phyloP scores from a whole-genome alignment of 2,797 vertebrate genomes.

The Strix occidentalis region DNA sequence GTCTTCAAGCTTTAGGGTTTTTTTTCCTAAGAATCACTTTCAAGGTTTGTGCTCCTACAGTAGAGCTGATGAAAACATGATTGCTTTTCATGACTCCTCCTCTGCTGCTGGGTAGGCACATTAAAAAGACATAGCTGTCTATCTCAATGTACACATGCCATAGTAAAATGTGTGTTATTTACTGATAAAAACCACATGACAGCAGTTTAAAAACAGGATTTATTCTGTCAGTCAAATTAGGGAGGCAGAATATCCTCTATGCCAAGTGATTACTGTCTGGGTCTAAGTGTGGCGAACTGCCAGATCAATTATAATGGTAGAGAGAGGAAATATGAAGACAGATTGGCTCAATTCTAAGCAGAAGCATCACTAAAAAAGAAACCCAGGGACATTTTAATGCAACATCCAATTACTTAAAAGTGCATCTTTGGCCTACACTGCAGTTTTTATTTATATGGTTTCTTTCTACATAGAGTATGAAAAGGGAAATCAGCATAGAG shows the following conservation, averaged over 20 bases:
- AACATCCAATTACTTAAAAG: conserved; percentile 68
- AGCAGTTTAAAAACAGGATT: conserved; percentile 66
- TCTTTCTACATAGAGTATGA: background rate
- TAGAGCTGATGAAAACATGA: conserved; percentile 23
- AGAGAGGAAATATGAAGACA: conserved; percentile 77
- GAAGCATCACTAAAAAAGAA: conserved; percentile 69
- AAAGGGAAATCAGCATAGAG: background rate
- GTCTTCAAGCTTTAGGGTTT: background rate
- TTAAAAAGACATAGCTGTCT: conserved; percentile 64
- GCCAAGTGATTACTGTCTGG: conserved; percentile 66
- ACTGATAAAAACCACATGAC: conserved; percentile 74
- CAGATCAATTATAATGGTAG: conserved; percentile 75
- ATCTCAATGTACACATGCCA: conserved; percentile 51
- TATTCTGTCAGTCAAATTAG: conserved; percentile 74
- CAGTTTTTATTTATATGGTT: conserved; percentile 34
- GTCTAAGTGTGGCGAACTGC: conserved; percentile 57
- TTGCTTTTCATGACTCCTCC: conserved; percentile 20
- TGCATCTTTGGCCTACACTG: background rate
- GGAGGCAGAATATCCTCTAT: conserved; percentile 64
- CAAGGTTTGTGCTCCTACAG: background rate
- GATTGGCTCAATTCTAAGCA: conserved; percentile 75
- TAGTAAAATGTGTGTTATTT: conserved; percentile 73
- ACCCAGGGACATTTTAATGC: conserved; percentile 69
- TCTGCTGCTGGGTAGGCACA: background rate
- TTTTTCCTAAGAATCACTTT: background rate